Conservation (phyloP, 2,113 vertebrate genomes). For the Alligator sinensis region DNA sequence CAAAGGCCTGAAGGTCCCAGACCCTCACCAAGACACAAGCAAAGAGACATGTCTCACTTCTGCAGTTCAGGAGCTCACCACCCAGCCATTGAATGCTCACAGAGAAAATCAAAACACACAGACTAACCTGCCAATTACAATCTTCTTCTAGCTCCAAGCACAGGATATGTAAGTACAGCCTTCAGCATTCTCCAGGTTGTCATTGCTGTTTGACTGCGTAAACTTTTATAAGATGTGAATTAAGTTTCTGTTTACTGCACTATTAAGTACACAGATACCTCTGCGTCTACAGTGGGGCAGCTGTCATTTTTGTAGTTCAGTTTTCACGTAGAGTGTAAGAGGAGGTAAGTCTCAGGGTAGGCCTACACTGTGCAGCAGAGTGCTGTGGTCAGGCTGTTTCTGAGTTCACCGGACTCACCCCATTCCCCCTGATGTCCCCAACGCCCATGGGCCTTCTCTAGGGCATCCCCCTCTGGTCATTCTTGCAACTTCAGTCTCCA, state of each 20-base stretch:
- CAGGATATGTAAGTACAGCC: not conserved
- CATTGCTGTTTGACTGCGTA: not conserved
- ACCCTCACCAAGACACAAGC: no score
- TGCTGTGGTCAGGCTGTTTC: no score
- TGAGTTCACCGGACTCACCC: no score
- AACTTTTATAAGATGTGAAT: not conserved
- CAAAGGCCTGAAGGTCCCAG: no score
- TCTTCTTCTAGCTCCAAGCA: accelerated
- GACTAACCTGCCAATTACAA: not conserved
- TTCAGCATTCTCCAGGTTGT: not conserved
- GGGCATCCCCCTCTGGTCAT: no score
- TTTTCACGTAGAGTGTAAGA: not conserved
- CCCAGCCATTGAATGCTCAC: not conserved
- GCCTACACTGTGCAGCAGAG: no score
- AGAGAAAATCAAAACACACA: not conserved
- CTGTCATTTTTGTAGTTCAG: not conserved
- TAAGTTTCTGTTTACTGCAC: not conserved
- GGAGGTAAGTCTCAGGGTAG: not conserved
- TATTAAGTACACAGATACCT: not conserved
- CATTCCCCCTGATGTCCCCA: no score
- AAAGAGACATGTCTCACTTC: no score
- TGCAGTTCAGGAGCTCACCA: not conserved
- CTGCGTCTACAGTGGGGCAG: not conserved
- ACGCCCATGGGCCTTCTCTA: no score
- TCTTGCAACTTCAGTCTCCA: no score